These are phyloP conservation scores for Solen grandis DNA, from an alignment of 1,140 invertebrate species.

Conservation along the genomic window DNA sequence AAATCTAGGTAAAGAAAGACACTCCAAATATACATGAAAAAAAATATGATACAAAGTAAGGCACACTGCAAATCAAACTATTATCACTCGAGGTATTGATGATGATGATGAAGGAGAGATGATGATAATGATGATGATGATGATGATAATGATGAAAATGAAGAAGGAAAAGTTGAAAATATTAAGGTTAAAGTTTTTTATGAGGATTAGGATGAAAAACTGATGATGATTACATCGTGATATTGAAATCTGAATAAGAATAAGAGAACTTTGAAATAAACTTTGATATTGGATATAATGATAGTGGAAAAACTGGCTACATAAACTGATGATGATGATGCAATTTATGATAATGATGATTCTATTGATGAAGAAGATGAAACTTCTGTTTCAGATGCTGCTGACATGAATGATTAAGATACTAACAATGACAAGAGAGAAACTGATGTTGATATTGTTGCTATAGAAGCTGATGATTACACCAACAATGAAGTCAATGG, in stretches of 20 bases:
- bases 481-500: neutral
- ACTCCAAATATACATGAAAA: too few relatives aligned
- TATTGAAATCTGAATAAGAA: too few relatives aligned
- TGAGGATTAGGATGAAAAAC: neutral
- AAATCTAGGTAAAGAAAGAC: too few relatives aligned
- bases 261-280: too few relatives aligned
- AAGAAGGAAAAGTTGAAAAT: neutral
- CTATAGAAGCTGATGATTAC: neutral
- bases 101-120: slow-evolving; percentile 2
- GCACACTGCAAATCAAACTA: too few relatives aligned
- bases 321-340: neutral
- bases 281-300: too few relatives aligned
- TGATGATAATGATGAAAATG: slow-evolving; percentile 1
- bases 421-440: neutral
- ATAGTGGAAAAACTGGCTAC: too few relatives aligned
- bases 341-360: neutral
- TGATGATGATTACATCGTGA: too few relatives aligned
- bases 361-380: neutral
- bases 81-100: neutral
- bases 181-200: neutral
- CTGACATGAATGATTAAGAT: too few relatives aligned
- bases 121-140: slow-evolving; percentile 4
- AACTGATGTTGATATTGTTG: neutral
- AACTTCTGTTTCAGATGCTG: too few relatives aligned
- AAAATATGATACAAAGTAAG: too few relatives aligned